These are phyloP conservation scores for Gnatocerus cornutus DNA, from an alignment of 2,888 invertebrate genomes.

Conservation along the genomic window DNA sequence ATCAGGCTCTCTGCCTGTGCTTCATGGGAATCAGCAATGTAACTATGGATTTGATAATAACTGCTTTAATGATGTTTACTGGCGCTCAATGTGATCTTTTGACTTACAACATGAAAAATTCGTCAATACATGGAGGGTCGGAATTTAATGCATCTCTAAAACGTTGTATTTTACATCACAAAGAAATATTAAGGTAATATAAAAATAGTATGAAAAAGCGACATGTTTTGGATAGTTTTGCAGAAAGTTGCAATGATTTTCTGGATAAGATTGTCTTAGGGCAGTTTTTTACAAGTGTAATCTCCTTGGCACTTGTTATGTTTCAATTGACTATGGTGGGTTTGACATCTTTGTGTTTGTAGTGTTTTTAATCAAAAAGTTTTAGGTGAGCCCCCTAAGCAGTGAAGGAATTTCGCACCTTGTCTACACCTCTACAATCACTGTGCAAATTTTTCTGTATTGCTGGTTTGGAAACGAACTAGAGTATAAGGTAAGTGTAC, in stretches of 20 bases:
- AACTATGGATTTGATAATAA: conserved; percentile 41
- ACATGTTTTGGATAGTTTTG: too few relatives aligned
- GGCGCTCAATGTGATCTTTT: conserved; percentile 24
- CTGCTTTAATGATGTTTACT: conserved; percentile 26
- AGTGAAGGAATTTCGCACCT: not conserved
- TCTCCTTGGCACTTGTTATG: conserved; percentile 7
- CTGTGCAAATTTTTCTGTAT: conserved; percentile 22
- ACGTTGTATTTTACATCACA: conserved; percentile 26
- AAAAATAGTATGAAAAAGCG: too few relatives aligned
- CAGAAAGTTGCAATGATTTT: conserved; percentile 9
- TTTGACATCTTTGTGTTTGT: too few relatives aligned
- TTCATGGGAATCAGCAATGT: conserved; percentile 36
- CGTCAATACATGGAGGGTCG: not conserved
- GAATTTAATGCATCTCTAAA: conserved; percentile 9
- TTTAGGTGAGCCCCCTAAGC: conserved; percentile 9
- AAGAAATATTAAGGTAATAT: conserved; percentile 11
- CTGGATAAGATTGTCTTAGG: conserved; percentile 24
- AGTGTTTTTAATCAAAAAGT: not conserved
- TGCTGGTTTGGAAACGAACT: conserved; percentile 32
- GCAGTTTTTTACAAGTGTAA: conserved; percentile 25
- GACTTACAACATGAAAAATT: conserved; percentile 11
- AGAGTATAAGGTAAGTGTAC: conserved; percentile 19
- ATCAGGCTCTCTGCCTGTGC: conserved; percentile 43
- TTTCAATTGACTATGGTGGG: conserved; percentile 32
- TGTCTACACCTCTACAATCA: not conserved